phyloP scores from a whole-genome alignment of 1,140 invertebrate genomes.

The Cyclina sinensis region DNA sequence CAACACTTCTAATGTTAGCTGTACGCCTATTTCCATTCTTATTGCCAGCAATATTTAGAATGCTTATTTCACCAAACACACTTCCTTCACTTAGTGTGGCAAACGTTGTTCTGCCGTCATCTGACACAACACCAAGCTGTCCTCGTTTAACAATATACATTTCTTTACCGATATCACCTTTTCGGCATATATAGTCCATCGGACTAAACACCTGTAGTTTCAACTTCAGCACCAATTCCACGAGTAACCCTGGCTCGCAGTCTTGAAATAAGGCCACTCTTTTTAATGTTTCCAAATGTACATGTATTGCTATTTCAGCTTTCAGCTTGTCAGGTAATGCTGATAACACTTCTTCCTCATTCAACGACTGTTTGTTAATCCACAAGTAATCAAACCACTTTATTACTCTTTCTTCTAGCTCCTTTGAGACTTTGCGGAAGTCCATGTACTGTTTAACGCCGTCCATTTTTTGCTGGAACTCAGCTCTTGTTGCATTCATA shows the following conservation, averaged over 20 bases:
- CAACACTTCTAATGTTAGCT: conserved; percentile 95
- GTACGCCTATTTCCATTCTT: conserved; percentile 96
- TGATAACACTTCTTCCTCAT: conserved; percentile 91
- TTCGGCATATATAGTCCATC: conserved; percentile 97
- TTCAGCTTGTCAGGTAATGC: conserved; percentile 96
- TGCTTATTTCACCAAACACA: conserved; percentile 94
- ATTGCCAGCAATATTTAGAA: conserved; percentile 96
- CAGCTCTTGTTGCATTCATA: conserved; percentile 97
- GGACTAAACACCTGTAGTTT: conserved; percentile 97
- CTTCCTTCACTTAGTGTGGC: conserved; percentile 91
- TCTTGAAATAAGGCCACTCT: conserved; percentile 95
- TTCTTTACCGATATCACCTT: conserved; percentile 87
- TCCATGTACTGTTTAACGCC: conserved; percentile 99
- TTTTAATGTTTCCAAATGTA: conserved; percentile 96
- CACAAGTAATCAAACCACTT: conserved; percentile 99
- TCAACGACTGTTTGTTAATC: conserved; percentile 94
- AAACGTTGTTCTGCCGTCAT: conserved; percentile 80
- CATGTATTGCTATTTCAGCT: conserved; percentile 98
- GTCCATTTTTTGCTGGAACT: conserved; percentile 98
- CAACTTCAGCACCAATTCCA: conserved; percentile 97
- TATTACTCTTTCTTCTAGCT: conserved; percentile 96
- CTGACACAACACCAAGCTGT: conserved; percentile 79
- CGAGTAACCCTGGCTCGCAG: conserved; percentile 96
- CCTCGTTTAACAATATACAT: conserved; percentile 85
- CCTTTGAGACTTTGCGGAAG: conserved; percentile 93